Percentiles rank a stretch among this genome's conserved stretches.
Evolutionary conservation across 2,888 invertebrate genomes (phyloP).

Genomic region (Acleris holmiana): DNA sequence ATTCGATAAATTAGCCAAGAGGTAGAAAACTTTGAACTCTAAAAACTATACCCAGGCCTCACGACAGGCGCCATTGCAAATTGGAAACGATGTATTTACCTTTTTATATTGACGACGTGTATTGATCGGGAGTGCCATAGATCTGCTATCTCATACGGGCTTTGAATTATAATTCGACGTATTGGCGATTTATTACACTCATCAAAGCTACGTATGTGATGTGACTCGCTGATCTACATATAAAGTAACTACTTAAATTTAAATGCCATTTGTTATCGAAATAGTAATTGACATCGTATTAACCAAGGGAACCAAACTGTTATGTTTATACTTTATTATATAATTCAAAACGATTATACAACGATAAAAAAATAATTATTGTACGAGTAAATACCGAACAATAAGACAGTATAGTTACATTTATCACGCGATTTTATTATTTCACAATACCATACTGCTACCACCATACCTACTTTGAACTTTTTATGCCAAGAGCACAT

Average conservation of each 20-base stretch:
- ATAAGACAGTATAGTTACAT: too few relatives aligned
- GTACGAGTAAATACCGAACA: too few relatives aligned
- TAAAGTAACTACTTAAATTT: neutral
- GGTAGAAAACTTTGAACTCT: neutral
- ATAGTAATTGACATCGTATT: too few relatives aligned
- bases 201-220: slow-evolving; percentile 2
- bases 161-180: slow-evolving; percentile 22
- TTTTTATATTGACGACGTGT: slow-evolving; percentile 27
- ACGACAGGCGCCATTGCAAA: neutral
- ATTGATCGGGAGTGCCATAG: slow-evolving; percentile 33
- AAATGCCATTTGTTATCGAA: neutral
- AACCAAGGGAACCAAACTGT: too few relatives aligned
- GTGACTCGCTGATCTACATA: neutral
- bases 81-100: neutral
- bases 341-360: too few relatives aligned
- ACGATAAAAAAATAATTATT: too few relatives aligned
- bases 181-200: slow-evolving; percentile 9
- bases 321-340: too few relatives aligned
- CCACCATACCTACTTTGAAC: too few relatives aligned
- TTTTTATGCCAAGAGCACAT: too few relatives aligned
- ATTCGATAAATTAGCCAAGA: neutral
- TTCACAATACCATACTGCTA: too few relatives aligned
- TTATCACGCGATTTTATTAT: too few relatives aligned
- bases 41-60: neutral
- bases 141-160: slow-evolving; percentile 32